A percentile compares a stretch with the other conserved stretches of the same genome.
phyloP scores from a whole-genome alignment of 2,113 vertebrate genomes.

The Neomonachus schauinslandi region DNA sequence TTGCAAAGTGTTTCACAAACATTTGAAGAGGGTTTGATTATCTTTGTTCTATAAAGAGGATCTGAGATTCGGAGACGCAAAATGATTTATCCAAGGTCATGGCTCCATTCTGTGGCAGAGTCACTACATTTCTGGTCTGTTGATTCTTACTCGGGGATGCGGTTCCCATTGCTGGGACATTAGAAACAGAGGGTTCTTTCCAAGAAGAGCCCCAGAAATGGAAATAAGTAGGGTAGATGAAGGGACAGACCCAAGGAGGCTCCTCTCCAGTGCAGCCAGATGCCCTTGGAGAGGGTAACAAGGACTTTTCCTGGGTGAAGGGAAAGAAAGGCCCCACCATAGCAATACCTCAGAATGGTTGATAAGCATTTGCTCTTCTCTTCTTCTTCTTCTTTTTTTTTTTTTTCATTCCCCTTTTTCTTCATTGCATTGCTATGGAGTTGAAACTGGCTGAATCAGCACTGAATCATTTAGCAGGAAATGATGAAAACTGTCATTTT shows the following conservation, averaged over 20 bases:
- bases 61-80: background rate
- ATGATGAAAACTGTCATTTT: constrained; percentile 71
- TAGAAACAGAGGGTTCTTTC: background rate
- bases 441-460: constrained; percentile 73
- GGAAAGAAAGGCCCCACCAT: background rate
- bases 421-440: constrained; percentile 29
- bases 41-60: background rate
- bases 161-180: background rate
- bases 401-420: background rate
- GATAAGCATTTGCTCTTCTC: constrained; percentile 58
- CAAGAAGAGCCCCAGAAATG: background rate
- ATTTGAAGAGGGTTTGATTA: background rate
- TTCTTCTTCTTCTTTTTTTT: background rate
- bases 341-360: background rate
- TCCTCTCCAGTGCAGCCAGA: background rate
- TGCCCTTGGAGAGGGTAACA: constrained; percentile 54
- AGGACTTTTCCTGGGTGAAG: constrained; percentile 46
- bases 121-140: too few species aligned
- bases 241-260: background rate
- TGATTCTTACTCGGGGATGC: background rate
- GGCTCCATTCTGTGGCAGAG: background rate
- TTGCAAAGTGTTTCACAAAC: background rate
- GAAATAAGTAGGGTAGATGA: background rate
- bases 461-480: constrained; percentile 69
- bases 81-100: background rate